Evolutionary conservation across 2,797 vertebrate species (phyloP), one percentile per base, ranked within the genome.

Genomic region (Esox lucius): DNA sequence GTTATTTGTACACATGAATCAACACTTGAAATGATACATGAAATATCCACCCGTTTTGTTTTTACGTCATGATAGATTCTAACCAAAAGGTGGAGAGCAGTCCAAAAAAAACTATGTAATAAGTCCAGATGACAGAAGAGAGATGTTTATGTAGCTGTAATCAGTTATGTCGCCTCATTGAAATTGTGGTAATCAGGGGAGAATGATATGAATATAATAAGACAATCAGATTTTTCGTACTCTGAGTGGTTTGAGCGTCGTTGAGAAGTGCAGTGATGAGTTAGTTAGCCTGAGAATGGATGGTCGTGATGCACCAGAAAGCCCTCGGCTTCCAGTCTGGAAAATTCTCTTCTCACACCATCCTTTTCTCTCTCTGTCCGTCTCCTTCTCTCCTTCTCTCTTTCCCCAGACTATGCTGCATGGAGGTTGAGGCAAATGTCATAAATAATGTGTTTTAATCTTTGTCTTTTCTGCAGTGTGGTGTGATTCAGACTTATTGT

Each of bases 401-500:
- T 81, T 74, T 77, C 75, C 68, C 39, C 39, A 74, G 61, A 83
- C 82, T 80, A 19, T 83, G 81, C 81, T 80, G 87, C 77, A 77
- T 85, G 73, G 76, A 79, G 75, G 82, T 42, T 42, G 39, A 42
- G 39, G 79, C 80, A 78, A 71, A 73, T 78, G 76, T 83, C 78
- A 85, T 88, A 84, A 93, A 90, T 90, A 91, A 91, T 90, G 76
- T 81, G 68, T n/a, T 75, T 80, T 33, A 74, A 77, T 87, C 65
- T 80, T 75, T 75, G 74, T 56, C 56, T 51, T 76, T 81, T 75
- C 69, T 84, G 86, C 86, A 79, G 75, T 81, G 79, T 88, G 87
- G 81, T 89, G 80, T 73, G 80, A 83, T 87, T 90, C 87, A 87
- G 85, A 86, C 87, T 91, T 79, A 81, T 83, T 83, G 83, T 87